Evolutionary conservation across 1,140 invertebrate species (phyloP).

Genomic region (Cherax quadricarinatus): DNA sequence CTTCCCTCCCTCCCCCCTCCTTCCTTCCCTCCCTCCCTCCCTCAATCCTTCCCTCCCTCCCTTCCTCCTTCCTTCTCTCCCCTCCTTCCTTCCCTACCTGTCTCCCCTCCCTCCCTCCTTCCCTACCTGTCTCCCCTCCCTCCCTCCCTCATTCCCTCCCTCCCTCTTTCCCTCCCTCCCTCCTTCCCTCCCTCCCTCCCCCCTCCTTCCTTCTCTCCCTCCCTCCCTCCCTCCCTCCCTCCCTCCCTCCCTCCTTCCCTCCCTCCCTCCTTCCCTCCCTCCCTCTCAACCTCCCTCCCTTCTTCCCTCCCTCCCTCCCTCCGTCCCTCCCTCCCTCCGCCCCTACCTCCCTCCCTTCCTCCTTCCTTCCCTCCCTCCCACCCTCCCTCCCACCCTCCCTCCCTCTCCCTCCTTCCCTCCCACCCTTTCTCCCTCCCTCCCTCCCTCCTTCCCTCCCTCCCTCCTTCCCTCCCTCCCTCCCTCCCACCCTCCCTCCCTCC

Average conservation of each 20-base stretch:
- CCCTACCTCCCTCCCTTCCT: neutral
- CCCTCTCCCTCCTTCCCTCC: neutral
- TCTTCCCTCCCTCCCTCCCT: neutral
- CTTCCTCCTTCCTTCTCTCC: neutral
- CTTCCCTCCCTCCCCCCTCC: conserved; percentile 14
- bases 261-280: conserved; percentile 3
- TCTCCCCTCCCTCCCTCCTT: neutral
- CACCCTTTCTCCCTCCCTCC: neutral
- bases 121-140: conserved; percentile 37
- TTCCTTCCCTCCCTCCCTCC: too few species aligned
- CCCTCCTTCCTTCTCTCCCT: neutral
- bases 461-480: neutral
- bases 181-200: neutral
- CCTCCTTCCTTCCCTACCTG: neutral
- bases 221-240: conserved; percentile 35
- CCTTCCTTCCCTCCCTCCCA: neutral
- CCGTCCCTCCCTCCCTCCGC: neutral
- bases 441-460: neutral
- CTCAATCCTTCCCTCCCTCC: conserved; percentile 32
- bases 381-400: neutral
- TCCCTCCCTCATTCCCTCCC: neutral
- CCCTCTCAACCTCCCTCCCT: too few species aligned
- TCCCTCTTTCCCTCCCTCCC: too few species aligned
- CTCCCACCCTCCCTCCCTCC: conserved; percentile 5
- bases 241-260: conserved; percentile 24